Evolutionary conservation across 2,888 invertebrate genomes (phyloP).

Genomic region (Polymixis lichenea): DNA sequence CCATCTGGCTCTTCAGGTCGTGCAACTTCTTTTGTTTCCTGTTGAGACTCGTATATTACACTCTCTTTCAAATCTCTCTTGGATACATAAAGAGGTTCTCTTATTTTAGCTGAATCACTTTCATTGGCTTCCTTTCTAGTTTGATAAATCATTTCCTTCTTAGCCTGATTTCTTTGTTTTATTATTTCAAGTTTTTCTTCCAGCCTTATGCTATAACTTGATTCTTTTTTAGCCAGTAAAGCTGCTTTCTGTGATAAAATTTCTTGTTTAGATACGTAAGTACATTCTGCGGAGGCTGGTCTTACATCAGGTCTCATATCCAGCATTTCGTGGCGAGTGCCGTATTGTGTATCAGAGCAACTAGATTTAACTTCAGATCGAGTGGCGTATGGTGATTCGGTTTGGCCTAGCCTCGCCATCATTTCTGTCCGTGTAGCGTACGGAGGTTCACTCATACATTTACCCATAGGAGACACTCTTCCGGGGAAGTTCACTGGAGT

Average conservation of each 20-base stretch:
- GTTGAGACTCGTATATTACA: constrained; percentile 89
- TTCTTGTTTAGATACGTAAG: constrained; percentile 89
- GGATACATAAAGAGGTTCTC: constrained; percentile 88
- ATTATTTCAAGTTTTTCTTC: constrained; percentile 89
- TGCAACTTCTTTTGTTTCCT: constrained; percentile 83
- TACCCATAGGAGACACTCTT: constrained; percentile 84
- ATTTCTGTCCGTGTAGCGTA: constrained; percentile 86
- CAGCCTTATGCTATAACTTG: constrained; percentile 80
- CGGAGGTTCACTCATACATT: constrained; percentile 88
- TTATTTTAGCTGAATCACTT: constrained; percentile 84
- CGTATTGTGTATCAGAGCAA: constrained; percentile 85
- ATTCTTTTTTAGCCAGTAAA: constrained; percentile 85
- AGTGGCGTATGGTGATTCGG: constrained; percentile 84
- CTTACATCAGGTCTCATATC: constrained; percentile 80
- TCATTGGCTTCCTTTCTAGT: constrained; percentile 88
- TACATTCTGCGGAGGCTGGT: constrained; percentile 87
- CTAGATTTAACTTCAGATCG: constrained; percentile 85
- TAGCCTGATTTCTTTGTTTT: constrained; percentile 89
- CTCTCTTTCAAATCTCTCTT: constrained; percentile 89
- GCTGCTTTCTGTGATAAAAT: constrained; percentile 89
- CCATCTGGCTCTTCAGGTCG: constrained; percentile 72
- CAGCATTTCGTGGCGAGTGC: constrained; percentile 77
- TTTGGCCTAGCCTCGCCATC: constrained; percentile 83
- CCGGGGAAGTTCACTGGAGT: constrained; percentile 84
- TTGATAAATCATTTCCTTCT: constrained; percentile 89